Base-by-base conservation (phyloP, 2,113 vertebrate genomes). In the Ursus arctos region DNA sequence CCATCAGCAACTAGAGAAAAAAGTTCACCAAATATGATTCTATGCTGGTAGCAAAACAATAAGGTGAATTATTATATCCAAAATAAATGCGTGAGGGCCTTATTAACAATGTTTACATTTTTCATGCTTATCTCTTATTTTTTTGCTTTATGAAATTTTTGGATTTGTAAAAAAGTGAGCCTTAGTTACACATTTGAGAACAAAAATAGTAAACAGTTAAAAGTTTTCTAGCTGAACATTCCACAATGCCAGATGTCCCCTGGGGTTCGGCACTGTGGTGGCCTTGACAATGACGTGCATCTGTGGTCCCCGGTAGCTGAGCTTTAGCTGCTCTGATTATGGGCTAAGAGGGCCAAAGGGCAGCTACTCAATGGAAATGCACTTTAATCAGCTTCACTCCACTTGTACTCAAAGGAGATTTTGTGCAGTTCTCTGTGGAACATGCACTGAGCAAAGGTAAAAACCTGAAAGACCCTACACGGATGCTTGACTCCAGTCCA, bases 121-220 rank as follows among this genome's bases (percentile, higher is more conserved):
- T 81, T 89, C 4, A 63, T 53, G 33, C 31, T 51, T 53, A 69
- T 51, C 18, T 71, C 55, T 86, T 33, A 4, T 13, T 57, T 55
- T 95, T 91, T 74, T 22, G 18, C 11, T 65, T 77, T 88, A 76
- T 26, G 63, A 93, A 94, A 88, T 3, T 63, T 67, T 26, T 63
- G 67, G 16, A 36, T 81, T 90, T 76, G 14, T 79, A 33, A 67
- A 63, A 65, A 69, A 93, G 59, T 88, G 18, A 92, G 33, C 21
- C 40, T 63, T 69, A 80, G 21, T 63, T 74, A 69, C 2, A 63
- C 36, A 40, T 88, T 79, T 74, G 63, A 67, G 21, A 67, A 6
- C 10, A 31, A 77, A 83, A 69, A 22, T 53, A 51, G 21, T 31
- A 49, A 80, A 67, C 10, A 95, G 72, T 53, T 43, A 55, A 77